Percentiles rank a stretch among this genome's conserved stretches.
Evolutionary conservation across 2,797 vertebrate species (phyloP).

Genomic region (Pseudopleuronectes americanus): DNA sequence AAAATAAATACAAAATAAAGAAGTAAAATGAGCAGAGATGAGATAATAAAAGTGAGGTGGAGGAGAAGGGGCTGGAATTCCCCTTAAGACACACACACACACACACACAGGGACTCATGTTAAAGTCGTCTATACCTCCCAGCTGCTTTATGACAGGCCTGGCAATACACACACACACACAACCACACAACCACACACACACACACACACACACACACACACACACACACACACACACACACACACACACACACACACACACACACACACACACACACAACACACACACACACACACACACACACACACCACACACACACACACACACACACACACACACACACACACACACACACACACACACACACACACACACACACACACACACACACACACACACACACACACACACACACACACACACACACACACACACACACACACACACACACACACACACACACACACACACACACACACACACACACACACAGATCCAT

Average conservation of each 20-base stretch:
- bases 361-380: slow-evolving; percentile 14
- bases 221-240: too few relatives aligned
- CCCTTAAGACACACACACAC: slow-evolving; percentile 17
- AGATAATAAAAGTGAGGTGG: not conserved
- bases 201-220: not conserved
- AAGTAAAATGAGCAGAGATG: slow-evolving; percentile 5
- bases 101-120: slow-evolving; percentile 20
- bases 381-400: slow-evolving; percentile 1
- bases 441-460: too few relatives aligned
- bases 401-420: slow-evolving; percentile 14
- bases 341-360: slow-evolving; percentile 1
- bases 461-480: not conserved
- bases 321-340: slow-evolving; percentile 14
- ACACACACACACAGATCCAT: slow-evolving; percentile 41
- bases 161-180: not conserved
- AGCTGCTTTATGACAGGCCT: slow-evolving; percentile 22
- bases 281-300: slow-evolving; percentile 16
- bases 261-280: too few relatives aligned
- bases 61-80: slow-evolving; percentile 36
- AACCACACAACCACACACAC: too few relatives aligned
- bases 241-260: too few relatives aligned
- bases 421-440: slow-evolving; percentile 1
- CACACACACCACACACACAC: not conserved
- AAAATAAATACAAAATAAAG: not conserved
- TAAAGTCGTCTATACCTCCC: slow-evolving; percentile 21